Evolutionary conservation across 2,113 vertebrate species (phyloP).

Genomic region (Trogon surrucura): DNA sequence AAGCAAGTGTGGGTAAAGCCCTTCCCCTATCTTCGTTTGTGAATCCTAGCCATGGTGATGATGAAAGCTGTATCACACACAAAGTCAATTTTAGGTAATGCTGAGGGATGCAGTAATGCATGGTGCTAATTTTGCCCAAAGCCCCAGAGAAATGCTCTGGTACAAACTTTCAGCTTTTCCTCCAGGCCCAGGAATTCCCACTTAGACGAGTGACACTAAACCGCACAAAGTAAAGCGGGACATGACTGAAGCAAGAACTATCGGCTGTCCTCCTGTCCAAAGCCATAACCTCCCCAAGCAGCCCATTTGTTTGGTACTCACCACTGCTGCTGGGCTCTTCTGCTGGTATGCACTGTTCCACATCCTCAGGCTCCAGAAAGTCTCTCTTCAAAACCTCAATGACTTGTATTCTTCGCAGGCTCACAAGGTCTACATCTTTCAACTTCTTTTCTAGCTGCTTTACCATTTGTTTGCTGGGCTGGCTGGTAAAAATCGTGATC

Average conservation of each 20-base stretch:
- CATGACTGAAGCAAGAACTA: neutral
- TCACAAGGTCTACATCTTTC: conserved; percentile 79
- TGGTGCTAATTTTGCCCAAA: too few species aligned
- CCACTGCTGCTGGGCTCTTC: conserved; percentile 54
- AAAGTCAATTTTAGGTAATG: neutral
- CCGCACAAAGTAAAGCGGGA: neutral
- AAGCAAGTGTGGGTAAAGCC: too few species aligned
- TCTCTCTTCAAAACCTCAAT: conserved; percentile 75
- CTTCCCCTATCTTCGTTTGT: too few species aligned
- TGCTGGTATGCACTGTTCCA: conserved; percentile 57
- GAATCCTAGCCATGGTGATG: too few species aligned
- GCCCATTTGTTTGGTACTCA: neutral
- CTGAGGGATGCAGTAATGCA: neutral
- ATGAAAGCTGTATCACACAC: neutral
- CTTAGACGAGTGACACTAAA: neutral
- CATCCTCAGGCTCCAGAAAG: conserved; percentile 16
- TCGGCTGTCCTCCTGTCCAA: neutral
- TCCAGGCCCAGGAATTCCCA: neutral
- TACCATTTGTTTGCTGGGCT: conserved; percentile 76
- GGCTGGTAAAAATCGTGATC: conserved; percentile 89
- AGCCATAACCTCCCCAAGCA: neutral
- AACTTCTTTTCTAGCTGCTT: conserved; percentile 82
- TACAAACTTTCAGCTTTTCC: neutral
- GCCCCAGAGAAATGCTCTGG: neutral
- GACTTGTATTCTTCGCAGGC: conserved; percentile 83